Conservation (phyloP, 2,888 invertebrate genomes). For the Xanthorhoe designata region DNA sequence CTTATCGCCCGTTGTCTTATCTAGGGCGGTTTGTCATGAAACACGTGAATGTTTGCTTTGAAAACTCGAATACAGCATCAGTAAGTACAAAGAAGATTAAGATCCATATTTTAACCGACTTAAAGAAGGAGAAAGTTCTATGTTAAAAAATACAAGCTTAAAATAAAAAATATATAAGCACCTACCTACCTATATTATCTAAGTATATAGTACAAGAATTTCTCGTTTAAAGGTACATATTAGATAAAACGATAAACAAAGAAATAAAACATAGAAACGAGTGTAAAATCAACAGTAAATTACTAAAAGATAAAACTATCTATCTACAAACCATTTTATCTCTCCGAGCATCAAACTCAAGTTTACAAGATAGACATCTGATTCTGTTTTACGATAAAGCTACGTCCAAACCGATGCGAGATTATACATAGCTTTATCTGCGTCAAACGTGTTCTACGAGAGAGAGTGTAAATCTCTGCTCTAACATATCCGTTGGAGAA, state of each 20-base stretch:
- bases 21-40: not conserved
- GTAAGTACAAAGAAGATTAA: no score
- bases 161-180: no score
- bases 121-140: no score
- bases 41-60: not conserved
- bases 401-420: not conserved
- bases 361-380: conserved; percentile 22
- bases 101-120: no score
- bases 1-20: not conserved
- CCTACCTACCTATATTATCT: no score
- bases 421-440: not conserved
- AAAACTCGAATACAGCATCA: not conserved
- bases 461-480: not conserved
- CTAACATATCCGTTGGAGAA: not conserved
- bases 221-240: no score
- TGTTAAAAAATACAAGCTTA: no score
- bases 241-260: conserved; percentile 7
- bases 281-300: conserved; percentile 6
- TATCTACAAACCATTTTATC: conserved; percentile 18
- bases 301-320: conserved; percentile 14
- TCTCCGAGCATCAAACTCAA: not conserved
- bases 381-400: conserved; percentile 3
- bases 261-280: conserved; percentile 5
- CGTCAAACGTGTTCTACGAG: not conserved
- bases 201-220: no score